Base-by-base conservation (phyloP, 2,797 vertebrate genomes). In the Rhynchotus rufescens region DNA sequence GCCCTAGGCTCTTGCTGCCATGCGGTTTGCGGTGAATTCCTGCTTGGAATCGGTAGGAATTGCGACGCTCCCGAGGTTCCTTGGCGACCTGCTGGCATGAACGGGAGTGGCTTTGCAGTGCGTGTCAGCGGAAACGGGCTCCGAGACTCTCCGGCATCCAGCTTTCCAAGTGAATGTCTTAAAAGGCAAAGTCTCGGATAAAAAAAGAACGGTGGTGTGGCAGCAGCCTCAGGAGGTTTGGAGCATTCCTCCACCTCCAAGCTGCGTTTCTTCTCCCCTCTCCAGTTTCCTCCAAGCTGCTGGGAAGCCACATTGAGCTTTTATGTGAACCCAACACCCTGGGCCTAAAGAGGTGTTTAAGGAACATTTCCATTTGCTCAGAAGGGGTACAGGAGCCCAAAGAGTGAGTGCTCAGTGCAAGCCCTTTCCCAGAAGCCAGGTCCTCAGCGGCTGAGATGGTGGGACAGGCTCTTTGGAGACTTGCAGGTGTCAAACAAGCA, bases 131-230 rank as follows among this genome's bases (percentile, higher is more conserved):
- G n/a, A 21, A 86, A 34, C 2, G 0, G 71, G 52, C 67, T 89
- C 3, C 0, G 76, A 76, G 59, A 8, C 66, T 76, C 26, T 12
- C 60, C 32, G 87, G 88, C 84, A 93, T 89, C 84, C 57, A 68
- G 80, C 80, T 96, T 89, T 61, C 57, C 74, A 66, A 73, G 82
- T 52, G 82, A 95, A 47, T 59, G 83, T 95, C 95, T 74, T 47
- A 94, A 89, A 91, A 91, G 78, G 91, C 87, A 57, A 14, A 93
- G 90, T 56, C 66, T 73, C 2, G 16, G 91, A 88, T 94, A 93
- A 93, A 95, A 96, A 95, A 94, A 95, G 86, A 94, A 90, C 85
- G 54, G 82, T 88, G 76, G 67, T 61, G 93, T 6, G 71, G 80
- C 67, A 68, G 71, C 92, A 89, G 93, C 93, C 90, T 92, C 92